Conservation (phyloP, 2,113 vertebrate species). For the Lamprologus sp. region DNA sequence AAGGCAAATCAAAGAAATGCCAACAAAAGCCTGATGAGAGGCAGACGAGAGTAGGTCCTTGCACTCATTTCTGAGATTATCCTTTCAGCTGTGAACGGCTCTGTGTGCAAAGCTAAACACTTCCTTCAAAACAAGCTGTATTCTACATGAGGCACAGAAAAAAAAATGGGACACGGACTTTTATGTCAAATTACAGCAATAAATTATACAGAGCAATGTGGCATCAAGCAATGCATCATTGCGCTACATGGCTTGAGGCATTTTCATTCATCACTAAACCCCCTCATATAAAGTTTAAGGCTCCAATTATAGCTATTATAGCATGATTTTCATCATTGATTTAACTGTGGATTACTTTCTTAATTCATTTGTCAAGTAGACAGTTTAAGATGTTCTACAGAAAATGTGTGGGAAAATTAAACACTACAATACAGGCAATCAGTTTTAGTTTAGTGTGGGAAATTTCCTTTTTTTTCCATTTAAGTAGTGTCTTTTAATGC, state of each 20-base stretch:
- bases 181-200: not conserved
- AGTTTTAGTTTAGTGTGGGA: not conserved
- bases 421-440: not conserved
- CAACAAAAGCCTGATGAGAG: conserved; percentile 1
- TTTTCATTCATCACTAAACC: not conserved
- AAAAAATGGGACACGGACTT: not conserved
- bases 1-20: conserved; percentile 3
- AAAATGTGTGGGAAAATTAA: not conserved
- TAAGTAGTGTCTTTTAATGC: not conserved
- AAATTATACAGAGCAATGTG: not conserved
- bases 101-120: not conserved
- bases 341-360: not conserved
- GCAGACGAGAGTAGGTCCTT: not conserved
- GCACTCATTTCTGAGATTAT: conserved; percentile 3
- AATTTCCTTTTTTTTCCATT: not conserved
- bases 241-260: not conserved
- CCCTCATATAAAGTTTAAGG: not conserved
- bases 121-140: not conserved
- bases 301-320: not conserved
- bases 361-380: not conserved
- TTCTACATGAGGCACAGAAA: conserved; percentile 1
- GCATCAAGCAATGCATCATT: not conserved
- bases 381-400: not conserved
- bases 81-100: conserved; percentile 13
- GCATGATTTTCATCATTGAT: not conserved